Evolutionary conservation across 2,797 vertebrate genomes (phyloP), one percentile per base, ranked within the genome.

Genomic region (Pseudochaenichthys georgianus): DNA sequence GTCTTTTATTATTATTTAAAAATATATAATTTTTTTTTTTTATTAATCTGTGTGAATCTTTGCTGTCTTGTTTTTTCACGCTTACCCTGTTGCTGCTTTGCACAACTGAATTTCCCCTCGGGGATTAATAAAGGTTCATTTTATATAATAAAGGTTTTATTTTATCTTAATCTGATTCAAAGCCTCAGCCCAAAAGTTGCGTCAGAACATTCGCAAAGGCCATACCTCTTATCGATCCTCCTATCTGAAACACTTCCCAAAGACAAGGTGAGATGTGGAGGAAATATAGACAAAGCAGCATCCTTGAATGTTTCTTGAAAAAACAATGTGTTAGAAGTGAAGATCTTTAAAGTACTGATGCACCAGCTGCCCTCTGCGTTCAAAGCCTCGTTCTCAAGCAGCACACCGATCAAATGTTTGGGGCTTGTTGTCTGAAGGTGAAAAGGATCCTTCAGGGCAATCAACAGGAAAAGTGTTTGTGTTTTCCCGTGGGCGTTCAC

Each of bases 141-240:
- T 23, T 23, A 23, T n/a, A n/a, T n/a, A n/a, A n/a, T n/a, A n/a
- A n/a, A n/a, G n/a, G n/a, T 23, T 21, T 23, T 23, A 23, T 23
- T 2, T 23, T 23, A 23, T 23, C 23, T 77, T 81, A 70, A 68
- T 86, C 64, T 80, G 71, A 17, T 15, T 64, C 51, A 69, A 76
- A 73, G 51, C 4, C 21, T 38, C 38, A 2, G 68, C 60, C 78
- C 63, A 79, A 87, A 70, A 13, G 34, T 46, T 64, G 52, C 0
- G 3, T 3, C 21, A 10, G 71, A 80, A 75, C 80, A 83, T 89
- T 86, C 81, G 63, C 66, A 68, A 86, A 72, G 80, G 77, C 73
- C 70, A 23, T 66, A 80, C 13, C 68, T 7, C 52, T 57, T 64
- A 86, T 84, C n/a, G 75, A 84, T 70, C 75, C 19, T 41, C 47